Evolutionary conservation across 1,140 invertebrate genomes (phyloP).

Genomic region (Saccostrea glomerata): DNA sequence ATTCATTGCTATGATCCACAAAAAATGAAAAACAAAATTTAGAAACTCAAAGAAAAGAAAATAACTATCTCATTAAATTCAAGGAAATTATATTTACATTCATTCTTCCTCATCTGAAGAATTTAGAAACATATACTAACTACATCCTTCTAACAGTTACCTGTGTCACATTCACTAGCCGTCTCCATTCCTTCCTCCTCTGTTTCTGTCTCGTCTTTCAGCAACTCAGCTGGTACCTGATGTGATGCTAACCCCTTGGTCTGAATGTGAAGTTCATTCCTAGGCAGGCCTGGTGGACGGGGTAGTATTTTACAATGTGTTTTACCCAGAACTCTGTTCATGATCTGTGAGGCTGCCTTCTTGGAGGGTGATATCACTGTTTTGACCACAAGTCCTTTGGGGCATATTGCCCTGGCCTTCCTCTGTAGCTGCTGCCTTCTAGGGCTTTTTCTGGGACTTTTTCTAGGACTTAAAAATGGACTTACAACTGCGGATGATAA

Average conservation of each 20-base stretch:
- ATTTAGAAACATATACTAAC: no score
- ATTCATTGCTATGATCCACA: no score
- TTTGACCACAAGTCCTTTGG: conserved; percentile 70
- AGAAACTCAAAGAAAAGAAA: no score
- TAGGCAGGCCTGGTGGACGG: conserved; percentile 39
- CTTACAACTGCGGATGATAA: conserved; percentile 39
- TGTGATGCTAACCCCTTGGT: conserved; percentile 5
- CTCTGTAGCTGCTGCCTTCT: conserved; percentile 66
- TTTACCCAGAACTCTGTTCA: conserved; percentile 62
- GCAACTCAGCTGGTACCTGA: background rate
- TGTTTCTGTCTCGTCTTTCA: background rate
- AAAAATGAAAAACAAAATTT: no score
- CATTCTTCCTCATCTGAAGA: no score
- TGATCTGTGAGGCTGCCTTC: conserved; percentile 65
- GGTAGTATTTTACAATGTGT: conserved; percentile 51
- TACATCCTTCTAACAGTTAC: background rate
- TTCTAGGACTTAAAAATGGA: conserved; percentile 40
- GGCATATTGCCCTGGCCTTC: conserved; percentile 69
- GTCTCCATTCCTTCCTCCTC: conserved; percentile 44
- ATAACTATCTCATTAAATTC: no score
- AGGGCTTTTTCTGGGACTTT: conserved; percentile 61
- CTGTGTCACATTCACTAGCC: conserved; percentile 50
- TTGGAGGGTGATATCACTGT: conserved; percentile 71
- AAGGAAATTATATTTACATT: no score
- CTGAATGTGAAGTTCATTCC: conserved; percentile 37